phyloP scores from a whole-genome alignment of 2,113 vertebrate species.

The Scomber japonicus region DNA sequence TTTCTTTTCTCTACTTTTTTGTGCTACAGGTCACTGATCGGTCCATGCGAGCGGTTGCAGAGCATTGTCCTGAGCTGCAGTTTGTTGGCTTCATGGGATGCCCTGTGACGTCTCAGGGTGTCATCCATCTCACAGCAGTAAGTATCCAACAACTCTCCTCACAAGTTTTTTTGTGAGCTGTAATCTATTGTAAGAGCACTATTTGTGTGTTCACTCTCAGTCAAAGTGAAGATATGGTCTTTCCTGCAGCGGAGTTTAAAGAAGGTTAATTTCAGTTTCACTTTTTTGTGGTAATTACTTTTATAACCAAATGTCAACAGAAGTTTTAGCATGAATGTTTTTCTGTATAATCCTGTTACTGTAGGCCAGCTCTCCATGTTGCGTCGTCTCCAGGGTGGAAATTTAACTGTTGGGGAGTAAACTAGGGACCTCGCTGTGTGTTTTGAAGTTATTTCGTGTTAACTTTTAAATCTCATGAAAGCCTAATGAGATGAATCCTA shows the following conservation, averaged over 20 bases:
- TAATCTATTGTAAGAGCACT: not conserved
- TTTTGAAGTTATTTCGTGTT: constrained; percentile 76
- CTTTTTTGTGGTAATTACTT: constrained; percentile 41
- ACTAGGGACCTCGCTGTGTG: constrained; percentile 47
- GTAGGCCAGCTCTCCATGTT: not conserved
- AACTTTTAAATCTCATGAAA: constrained; percentile 88
- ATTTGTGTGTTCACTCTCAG: not conserved
- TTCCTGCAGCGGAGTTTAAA: constrained; percentile 22
- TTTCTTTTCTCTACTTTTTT: constrained; percentile 5
- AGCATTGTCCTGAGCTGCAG: constrained; percentile 95
- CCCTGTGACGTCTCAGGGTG: constrained; percentile 97
- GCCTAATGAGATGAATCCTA: constrained; percentile 87
- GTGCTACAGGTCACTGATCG: constrained; percentile 92
- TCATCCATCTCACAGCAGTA: constrained; percentile 98
- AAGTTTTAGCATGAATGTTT: constrained; percentile 37
- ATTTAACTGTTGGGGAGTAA: constrained; percentile 58
- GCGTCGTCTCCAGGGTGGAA: constrained; percentile 36
- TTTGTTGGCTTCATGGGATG: constrained; percentile 99
- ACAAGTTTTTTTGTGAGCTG: not conserved
- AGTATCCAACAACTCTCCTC: constrained; percentile 61
- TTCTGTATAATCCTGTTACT: constrained; percentile 58
- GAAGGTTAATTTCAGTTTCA: constrained; percentile 15
- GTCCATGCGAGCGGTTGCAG: constrained; percentile 94
- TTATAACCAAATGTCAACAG: constrained; percentile 45
- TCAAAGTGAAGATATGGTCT: not conserved